These are phyloP conservation scores for Drosophila subquinaria DNA, from an alignment of 2,888 invertebrate genomes.

Conservation along the genomic window DNA sequence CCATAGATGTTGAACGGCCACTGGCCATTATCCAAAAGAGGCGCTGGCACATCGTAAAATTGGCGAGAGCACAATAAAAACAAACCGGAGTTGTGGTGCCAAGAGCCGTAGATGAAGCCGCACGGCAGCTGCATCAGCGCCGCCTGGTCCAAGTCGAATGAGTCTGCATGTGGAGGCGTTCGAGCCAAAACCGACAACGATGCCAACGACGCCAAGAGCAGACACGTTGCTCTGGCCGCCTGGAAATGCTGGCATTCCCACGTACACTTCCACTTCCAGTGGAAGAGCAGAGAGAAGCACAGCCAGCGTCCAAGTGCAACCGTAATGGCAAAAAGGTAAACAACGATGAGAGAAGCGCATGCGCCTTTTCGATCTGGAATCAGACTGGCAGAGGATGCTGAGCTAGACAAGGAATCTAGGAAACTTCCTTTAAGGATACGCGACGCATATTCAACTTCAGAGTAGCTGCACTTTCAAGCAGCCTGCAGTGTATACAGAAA, in stretches of 20 bases:
- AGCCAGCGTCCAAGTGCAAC: conserved; percentile 51
- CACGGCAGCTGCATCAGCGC: conserved; percentile 65
- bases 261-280: conserved; percentile 29
- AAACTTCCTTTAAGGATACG: not conserved
- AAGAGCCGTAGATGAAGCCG: conserved; percentile 27
- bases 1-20: conserved; percentile 17
- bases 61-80: conserved; percentile 48
- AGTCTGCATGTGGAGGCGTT: conserved; percentile 70
- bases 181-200: conserved; percentile 34
- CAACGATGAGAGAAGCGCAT: conserved; percentile 48
- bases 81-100: conserved; percentile 33
- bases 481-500: conserved; percentile 1
- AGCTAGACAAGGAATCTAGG: not conserved
- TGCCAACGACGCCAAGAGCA: conserved; percentile 13
- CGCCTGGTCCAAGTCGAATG: conserved; percentile 76
- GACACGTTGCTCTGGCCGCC: conserved; percentile 32
- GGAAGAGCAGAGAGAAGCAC: conserved; percentile 20
- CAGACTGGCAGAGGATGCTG: conserved; percentile 20
- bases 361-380: conserved; percentile 39
- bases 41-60: conserved; percentile 59
- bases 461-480: not conserved
- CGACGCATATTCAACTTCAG: not conserved
- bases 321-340: conserved; percentile 54
- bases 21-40: conserved; percentile 35
- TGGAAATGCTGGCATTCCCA: conserved; percentile 44